Percentiles rank a stretch among this genome's conserved stretches.
Conservation (phyloP, 2,113 vertebrate genomes). For the Empidonax alnorum region DNA sequence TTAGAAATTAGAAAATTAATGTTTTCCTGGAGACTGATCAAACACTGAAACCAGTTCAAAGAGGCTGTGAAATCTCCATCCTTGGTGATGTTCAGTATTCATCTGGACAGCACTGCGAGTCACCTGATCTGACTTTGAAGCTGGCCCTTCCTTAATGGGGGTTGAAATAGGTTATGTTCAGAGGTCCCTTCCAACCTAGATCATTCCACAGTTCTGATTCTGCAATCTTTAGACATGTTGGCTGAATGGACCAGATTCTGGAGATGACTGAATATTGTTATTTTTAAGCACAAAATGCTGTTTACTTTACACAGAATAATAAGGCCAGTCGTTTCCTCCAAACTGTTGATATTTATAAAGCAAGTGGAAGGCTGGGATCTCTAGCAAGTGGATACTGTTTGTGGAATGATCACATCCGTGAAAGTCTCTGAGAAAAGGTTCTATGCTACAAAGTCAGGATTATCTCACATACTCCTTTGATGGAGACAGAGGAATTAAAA, state of each 20-base stretch:
- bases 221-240: fast-evolving
- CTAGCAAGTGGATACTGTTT: background rate
- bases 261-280: background rate
- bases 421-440: background rate
- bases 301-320: background rate
- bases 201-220: background rate
- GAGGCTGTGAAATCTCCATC: background rate
- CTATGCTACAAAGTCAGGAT: background rate
- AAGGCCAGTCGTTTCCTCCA: background rate
- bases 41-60: background rate
- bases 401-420: background rate
- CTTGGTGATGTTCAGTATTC: background rate
- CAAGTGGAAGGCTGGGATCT: background rate
- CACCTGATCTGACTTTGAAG: background rate
- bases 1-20: background rate
- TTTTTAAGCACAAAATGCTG: background rate
- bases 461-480: background rate
- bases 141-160: background rate
- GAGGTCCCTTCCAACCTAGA: background rate
- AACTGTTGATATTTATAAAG: background rate
- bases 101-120: background rate
- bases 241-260: background rate
- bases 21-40: background rate
- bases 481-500: background rate
- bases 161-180: background rate